A percentile compares a stretch with the other conserved stretches of the same genome.
These are phyloP conservation scores for Gouania willdenowi DNA, from an alignment of 2,797 vertebrate species.

Conservation along the genomic window DNA sequence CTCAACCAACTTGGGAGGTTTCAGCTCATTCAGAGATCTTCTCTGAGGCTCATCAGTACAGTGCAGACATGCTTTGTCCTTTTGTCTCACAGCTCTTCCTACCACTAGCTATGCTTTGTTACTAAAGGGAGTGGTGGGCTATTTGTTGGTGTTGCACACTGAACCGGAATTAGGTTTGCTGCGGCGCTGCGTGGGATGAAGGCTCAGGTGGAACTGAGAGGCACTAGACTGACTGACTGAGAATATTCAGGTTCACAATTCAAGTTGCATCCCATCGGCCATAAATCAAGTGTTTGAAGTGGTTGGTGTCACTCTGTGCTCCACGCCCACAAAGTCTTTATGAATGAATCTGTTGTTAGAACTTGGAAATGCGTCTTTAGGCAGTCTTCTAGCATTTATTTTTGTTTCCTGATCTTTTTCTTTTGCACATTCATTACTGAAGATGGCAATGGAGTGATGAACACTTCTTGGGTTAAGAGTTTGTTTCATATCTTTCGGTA, in stretches of 20 bases:
- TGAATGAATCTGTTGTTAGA: conserved; percentile 56
- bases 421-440: no score
- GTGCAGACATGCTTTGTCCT: conserved; percentile 27
- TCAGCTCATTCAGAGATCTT: conserved; percentile 18
- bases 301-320: conserved; percentile 31
- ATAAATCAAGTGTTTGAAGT: conserved; percentile 65
- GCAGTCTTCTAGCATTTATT: conserved; percentile 28
- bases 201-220: conserved; percentile 20
- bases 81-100: conserved; percentile 25
- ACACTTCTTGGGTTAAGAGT: no score
- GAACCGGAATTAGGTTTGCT: conserved; percentile 16
- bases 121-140: conserved; percentile 44
- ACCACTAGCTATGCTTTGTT: conserved; percentile 50
- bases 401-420: conserved; percentile 17
- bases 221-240: conserved; percentile 2
- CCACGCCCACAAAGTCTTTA: conserved; percentile 49
- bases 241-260: conserved; percentile 16
- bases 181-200: conserved; percentile 27
- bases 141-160: conserved; percentile 30
- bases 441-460: no score
- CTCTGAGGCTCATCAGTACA: conserved; percentile 13
- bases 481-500: no score
- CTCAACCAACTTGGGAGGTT: conserved; percentile 25
- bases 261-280: conserved; percentile 15
- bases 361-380: conserved; percentile 30